Conservation (phyloP, 2,113 vertebrate species). For the Spheniscus mendiculus region DNA sequence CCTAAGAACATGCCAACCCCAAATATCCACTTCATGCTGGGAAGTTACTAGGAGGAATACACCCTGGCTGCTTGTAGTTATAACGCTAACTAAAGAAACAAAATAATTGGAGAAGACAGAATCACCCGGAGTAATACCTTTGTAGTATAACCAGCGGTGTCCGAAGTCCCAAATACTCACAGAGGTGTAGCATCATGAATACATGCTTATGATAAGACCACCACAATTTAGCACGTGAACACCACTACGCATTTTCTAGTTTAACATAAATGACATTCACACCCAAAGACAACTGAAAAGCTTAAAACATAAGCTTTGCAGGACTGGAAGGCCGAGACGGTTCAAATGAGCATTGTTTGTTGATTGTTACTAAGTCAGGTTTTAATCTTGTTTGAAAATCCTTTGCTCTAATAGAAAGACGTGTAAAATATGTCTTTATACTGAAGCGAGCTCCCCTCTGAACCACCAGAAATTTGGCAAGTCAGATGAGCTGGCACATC, state of each 20-base stretch:
- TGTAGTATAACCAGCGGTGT: not conserved
- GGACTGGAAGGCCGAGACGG: not conserved
- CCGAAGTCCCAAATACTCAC: not conserved
- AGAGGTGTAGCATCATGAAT: not conserved
- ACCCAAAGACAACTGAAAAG: not conserved
- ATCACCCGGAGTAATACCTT: not conserved
- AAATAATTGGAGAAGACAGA: not conserved
- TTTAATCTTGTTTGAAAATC: not conserved
- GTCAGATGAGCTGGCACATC: conserved; percentile 25
- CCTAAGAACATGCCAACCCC: not conserved
- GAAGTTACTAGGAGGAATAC: not conserved
- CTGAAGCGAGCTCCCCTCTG: not conserved
- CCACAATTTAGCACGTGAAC: not conserved
- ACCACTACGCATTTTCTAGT: not conserved
- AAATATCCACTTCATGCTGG: not conserved
- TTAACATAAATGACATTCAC: not conserved
- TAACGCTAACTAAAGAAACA: not conserved
- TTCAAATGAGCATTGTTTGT: not conserved
- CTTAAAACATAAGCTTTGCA: not conserved
- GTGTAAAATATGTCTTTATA: not conserved
- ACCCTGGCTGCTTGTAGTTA: not conserved
- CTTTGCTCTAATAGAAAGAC: not conserved
- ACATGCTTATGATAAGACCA: not conserved
- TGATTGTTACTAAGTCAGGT: not conserved
- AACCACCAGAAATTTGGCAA: conserved; percentile 12